Evolutionary conservation across 2,888 invertebrate species (phyloP), one percentile per base, ranked within the genome.

Genomic region (Acronicta psi): DNA sequence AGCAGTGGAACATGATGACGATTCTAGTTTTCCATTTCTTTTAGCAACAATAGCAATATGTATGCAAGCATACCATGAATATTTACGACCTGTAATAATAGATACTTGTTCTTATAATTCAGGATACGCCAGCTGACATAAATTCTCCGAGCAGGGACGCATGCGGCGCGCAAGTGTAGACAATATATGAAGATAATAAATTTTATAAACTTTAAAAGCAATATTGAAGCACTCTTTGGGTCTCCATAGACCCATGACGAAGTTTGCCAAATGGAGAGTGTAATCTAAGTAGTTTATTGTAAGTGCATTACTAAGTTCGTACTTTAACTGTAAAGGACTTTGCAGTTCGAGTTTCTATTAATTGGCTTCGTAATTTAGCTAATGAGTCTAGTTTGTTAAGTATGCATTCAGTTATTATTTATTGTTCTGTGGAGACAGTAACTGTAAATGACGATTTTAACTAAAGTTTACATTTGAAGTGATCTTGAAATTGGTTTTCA

Each of bases 161-260:
- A 74, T 75, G 72, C 70, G 82, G 79, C 80, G 80, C 85, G 80
- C 85, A 80, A 84, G 81, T 79, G 83, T 80, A 87, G 86, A 89
- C 89, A 86, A 89, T 88, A 83, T 89, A 89, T 82, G 86, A 77
- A 83, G 80, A 84, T 83, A 86, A 87, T 89, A 34, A 34, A 90
- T 90, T 87, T 89, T 81, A 84, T 78, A 90, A 85, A 84, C 86
- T 88, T 85, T 82, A 83, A 71, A 88, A 86, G 83, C 84, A 86
- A 89, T 89, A 89, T 88, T 82, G 83, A 79, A 77, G 80, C 77
- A 78, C 77, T 81, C 75, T 80, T 80, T 72, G 72, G 44, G 80
- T 81, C 73, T 68, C 78, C 56, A 66, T 64, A 77, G 77, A 73
- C 69, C 63, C 68, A 62, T 63, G 57, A 73, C 75, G 64, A 81